A percentile compares a stretch with the other conserved stretches of the same genome.
Evolutionary conservation across 2,113 vertebrate genomes (phyloP).

Genomic region (Aspidoscelis tigris): DNA sequence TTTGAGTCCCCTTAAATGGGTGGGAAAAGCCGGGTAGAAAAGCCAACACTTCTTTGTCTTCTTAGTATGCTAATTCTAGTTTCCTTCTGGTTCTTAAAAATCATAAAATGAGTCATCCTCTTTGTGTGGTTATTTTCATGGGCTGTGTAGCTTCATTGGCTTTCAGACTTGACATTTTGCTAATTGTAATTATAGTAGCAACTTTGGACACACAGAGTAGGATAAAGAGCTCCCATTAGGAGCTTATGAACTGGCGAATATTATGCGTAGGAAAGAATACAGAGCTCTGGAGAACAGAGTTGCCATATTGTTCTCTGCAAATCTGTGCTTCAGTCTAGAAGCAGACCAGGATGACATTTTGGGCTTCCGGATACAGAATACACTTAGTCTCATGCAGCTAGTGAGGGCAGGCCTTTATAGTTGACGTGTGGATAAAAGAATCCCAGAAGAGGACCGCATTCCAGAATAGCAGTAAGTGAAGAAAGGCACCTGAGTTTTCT

Average conservation of each 20-base stretch:
- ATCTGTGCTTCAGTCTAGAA: constrained; percentile 41
- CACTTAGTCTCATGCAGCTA: no score
- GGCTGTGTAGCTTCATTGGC: constrained; percentile 43
- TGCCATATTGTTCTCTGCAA: constrained; percentile 53
- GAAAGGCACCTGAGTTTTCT: no score
- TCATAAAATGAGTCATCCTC: not conserved
- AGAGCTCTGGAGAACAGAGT: constrained; percentile 35
- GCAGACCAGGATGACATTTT: no score
- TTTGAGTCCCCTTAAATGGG: no score
- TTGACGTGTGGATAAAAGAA: no score
- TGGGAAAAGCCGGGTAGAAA: no score
- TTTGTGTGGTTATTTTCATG: not conserved
- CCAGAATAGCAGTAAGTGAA: no score
- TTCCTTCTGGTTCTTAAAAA: not conserved
- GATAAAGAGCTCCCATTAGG: constrained; percentile 56
- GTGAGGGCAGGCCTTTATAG: no score
- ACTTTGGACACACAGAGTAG: constrained; percentile 57
- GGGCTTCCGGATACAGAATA: no score
- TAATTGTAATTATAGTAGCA: constrained; percentile 47
- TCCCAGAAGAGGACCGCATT: no score
- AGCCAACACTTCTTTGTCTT: no score
- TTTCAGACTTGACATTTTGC: constrained; percentile 45
- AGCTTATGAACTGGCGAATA: constrained; percentile 62
- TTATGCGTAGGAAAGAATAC: constrained; percentile 62
- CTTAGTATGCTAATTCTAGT: not conserved